Percentiles rank a stretch among this genome's conserved stretches.
Evolutionary conservation across 2,797 vertebrate genomes (phyloP).

Genomic region (Malurus leucopterus): DNA sequence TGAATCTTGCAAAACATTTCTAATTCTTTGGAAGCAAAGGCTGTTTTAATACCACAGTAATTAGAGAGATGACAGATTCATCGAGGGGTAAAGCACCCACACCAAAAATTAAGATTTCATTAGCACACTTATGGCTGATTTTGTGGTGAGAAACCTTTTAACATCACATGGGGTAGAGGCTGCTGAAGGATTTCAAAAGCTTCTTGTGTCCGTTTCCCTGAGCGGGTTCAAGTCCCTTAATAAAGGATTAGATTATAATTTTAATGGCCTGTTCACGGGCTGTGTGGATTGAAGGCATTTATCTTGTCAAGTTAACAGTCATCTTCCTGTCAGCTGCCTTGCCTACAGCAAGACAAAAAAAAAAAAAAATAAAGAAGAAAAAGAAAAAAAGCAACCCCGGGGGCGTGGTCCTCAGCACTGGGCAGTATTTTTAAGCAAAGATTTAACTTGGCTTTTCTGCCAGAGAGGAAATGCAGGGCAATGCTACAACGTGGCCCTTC

Average conservation of each 20-base stretch:
- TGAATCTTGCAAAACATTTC: background rate
- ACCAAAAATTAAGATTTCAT: background rate
- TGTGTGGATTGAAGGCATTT: constrained; percentile 2
- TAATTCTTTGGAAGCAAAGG: background rate
- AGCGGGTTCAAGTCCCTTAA: background rate
- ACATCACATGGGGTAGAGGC: background rate
- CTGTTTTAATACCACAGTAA: background rate
- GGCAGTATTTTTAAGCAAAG: background rate
- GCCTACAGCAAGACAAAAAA: background rate
- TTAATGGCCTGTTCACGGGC: constrained; percentile 13
- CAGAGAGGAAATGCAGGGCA: background rate
- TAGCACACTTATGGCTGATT: background rate
- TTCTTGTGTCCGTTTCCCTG: constrained; percentile 5
- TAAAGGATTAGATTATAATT: constrained; percentile 41
- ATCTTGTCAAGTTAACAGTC: constrained; percentile 36
- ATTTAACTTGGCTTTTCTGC: background rate
- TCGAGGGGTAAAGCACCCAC: background rate
- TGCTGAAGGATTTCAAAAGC: constrained; percentile 12
- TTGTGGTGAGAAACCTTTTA: background rate
- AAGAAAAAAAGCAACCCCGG: background rate
- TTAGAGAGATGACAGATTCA: background rate
- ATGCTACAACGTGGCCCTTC: background rate
- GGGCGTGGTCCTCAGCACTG: background rate
- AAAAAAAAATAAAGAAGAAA: background rate
- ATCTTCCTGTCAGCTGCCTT: constrained; percentile 47